These are phyloP conservation scores for Hippocampus guttulatus DNA, from an alignment of 2,113 vertebrate species.

Conservation along the genomic window DNA sequence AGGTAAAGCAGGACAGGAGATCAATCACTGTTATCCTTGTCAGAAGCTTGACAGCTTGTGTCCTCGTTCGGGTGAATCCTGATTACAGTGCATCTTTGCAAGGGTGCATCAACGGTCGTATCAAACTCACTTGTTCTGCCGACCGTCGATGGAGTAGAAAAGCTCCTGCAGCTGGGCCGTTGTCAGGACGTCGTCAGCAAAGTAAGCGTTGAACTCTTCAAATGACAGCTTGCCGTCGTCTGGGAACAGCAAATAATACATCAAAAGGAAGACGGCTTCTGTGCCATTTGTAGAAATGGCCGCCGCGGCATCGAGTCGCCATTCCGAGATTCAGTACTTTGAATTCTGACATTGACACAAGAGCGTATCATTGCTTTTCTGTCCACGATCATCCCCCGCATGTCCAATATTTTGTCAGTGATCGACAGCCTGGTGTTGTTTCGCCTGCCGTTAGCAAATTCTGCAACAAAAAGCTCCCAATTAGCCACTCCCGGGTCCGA, in stretches of 20 bases:
- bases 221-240: conserved; percentile 95
- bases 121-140: conserved; percentile 80
- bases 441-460: neutral
- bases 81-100: neutral
- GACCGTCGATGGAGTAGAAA: conserved; percentile 85
- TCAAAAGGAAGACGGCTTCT: neutral
- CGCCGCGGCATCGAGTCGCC: neutral
- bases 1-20: conserved; percentile 34
- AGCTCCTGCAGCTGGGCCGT: conserved; percentile 86
- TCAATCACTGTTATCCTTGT: neutral
- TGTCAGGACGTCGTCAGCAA: conserved; percentile 89
- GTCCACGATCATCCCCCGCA: neutral
- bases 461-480: neutral
- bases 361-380: neutral
- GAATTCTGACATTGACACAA: neutral
- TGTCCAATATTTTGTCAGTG: neutral
- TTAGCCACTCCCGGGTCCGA: neutral
- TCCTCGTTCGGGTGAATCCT: neutral
- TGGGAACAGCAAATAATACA: conserved; percentile 52
- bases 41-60: neutral
- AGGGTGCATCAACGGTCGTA: neutral
- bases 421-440: neutral
- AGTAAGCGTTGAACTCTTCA: conserved; percentile 96
- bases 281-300: neutral
- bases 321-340: neutral